Percentiles rank a stretch among this genome's conserved stretches.
Conservation (phyloP, 1,140 invertebrate species). For the Pararge aegeria region DNA sequence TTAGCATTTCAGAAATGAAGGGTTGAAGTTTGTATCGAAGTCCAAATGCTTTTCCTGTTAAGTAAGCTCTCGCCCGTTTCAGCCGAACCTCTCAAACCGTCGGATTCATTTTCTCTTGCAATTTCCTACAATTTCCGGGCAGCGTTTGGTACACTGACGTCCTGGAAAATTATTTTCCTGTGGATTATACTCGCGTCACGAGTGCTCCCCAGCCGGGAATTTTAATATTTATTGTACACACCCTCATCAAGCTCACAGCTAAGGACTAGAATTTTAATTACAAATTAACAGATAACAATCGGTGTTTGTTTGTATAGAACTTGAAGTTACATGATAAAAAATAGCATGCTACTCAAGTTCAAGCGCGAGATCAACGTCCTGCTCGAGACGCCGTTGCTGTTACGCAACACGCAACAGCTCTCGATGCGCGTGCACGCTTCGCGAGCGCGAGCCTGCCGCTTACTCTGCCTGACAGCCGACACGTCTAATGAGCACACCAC, state of each 20-base stretch:
- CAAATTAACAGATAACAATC: neutral
- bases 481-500: neutral
- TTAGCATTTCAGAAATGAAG: neutral
- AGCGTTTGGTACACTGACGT: constrained; percentile 64
- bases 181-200: constrained; percentile 46
- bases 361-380: constrained; percentile 67
- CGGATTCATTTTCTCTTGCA: constrained; percentile 78
- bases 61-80: constrained; percentile 44
- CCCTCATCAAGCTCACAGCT: constrained; percentile 9
- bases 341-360: constrained; percentile 47
- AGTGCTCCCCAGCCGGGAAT: constrained; percentile 26
- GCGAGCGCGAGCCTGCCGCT: neutral
- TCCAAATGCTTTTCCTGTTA: constrained; percentile 39
- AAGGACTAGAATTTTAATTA: constrained; percentile 18
- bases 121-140: constrained; percentile 79
- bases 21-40: constrained; percentile 25
- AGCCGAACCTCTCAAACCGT: constrained; percentile 64
- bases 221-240: constrained; percentile 31
- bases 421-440: constrained; percentile 42
- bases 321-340: constrained; percentile 4
- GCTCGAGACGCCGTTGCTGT: constrained; percentile 31
- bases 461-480: neutral
- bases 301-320: constrained; percentile 11
- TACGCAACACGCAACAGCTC: constrained; percentile 46
- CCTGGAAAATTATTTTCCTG: constrained; percentile 71